A percentile compares a stretch with the other conserved stretches of the same genome.
These are phyloP conservation scores for Psylliodes chrysocephalus DNA, from an alignment of 2,888 invertebrate species.

Conservation along the genomic window DNA sequence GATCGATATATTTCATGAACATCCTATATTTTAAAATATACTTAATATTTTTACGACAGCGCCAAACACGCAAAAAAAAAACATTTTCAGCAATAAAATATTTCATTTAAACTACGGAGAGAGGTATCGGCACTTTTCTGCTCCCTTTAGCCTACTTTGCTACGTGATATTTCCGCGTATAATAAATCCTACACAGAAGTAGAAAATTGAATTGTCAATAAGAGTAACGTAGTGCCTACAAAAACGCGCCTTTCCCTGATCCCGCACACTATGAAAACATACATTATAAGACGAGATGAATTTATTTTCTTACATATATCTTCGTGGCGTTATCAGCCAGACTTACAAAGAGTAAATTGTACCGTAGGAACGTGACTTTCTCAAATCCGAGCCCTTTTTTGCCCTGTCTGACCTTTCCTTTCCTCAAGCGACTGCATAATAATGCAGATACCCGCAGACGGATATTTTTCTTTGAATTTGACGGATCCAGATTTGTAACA, in stretches of 20 bases:
- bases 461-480: constrained; percentile 2
- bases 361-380: constrained; percentile 45
- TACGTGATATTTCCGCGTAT: constrained; percentile 28
- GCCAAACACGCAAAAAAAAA: no score
- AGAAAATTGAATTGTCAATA: constrained; percentile 37
- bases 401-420: constrained; percentile 31
- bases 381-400: constrained; percentile 39
- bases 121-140: background rate
- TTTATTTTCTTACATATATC: constrained; percentile 47
- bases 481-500: constrained; percentile 7
- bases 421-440: constrained; percentile 40
- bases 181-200: constrained; percentile 23
- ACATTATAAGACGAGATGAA: constrained; percentile 34
- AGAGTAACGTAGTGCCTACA: constrained; percentile 25
- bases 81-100: no score
- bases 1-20: no score
- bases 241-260: constrained; percentile 17
- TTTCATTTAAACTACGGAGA: background rate
- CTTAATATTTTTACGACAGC: no score
- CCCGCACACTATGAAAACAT: constrained; percentile 26
- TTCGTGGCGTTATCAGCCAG: constrained; percentile 45
- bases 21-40: no score
- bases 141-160: background rate
- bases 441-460: constrained; percentile 1
- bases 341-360: constrained; percentile 50